Percentiles rank a stretch among this genome's conserved stretches.
Evolutionary conservation across 1,140 invertebrate species (phyloP).

Genomic region (Sipha flava): DNA sequence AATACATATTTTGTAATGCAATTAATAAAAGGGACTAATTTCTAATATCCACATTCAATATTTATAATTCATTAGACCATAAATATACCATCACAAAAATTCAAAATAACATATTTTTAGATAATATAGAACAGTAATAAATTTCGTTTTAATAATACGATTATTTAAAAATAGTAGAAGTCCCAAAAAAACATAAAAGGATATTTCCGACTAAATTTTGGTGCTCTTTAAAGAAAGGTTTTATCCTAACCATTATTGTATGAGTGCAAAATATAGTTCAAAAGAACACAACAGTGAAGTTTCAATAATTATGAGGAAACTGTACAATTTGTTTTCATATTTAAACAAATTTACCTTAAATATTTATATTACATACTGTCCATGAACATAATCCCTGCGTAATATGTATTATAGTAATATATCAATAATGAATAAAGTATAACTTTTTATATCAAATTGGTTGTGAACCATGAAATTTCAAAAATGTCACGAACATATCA

Average conservation of each 20-base stretch:
- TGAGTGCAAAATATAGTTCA: not conserved
- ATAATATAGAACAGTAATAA: not conserved
- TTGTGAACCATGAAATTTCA: not conserved
- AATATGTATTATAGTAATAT: not conserved
- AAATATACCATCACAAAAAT: not conserved
- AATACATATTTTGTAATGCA: not conserved
- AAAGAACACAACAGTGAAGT: not conserved
- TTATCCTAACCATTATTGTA: not conserved
- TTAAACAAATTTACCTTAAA: not conserved
- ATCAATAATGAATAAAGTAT: not conserved
- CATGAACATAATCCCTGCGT: not conserved
- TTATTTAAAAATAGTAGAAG: not conserved
- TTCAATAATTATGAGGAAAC: not conserved
- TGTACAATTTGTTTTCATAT: not conserved
- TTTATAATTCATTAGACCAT: not conserved
- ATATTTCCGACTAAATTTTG: not conserved
- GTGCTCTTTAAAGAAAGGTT: not conserved
- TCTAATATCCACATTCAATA: not conserved
- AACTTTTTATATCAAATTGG: not conserved
- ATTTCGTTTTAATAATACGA: not conserved
- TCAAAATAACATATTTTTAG: not conserved
- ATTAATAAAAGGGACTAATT: not conserved
- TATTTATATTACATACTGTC: not conserved
- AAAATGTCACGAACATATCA: not conserved
- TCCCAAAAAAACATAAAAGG: slow-evolving; percentile 5